Conservation (phyloP, 2,888 invertebrate species). For the Laothoe populi region DNA sequence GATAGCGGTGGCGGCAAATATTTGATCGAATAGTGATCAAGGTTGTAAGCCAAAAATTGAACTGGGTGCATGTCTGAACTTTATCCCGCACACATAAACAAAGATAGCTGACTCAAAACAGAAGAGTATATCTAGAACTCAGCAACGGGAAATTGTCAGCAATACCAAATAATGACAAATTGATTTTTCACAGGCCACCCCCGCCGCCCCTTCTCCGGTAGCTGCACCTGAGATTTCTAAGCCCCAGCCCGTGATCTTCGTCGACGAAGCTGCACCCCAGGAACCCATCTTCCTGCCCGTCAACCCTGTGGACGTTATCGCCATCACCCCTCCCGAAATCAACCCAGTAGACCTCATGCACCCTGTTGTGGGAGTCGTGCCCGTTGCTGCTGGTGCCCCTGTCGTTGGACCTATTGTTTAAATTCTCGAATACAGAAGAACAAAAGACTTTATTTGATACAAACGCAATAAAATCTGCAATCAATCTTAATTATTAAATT, state of each 20-base stretch:
- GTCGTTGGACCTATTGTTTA: slow-evolving; percentile 26
- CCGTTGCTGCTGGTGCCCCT: background rate
- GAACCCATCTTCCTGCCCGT: slow-evolving; percentile 28
- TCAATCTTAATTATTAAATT: background rate
- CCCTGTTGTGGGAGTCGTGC: slow-evolving; percentile 24
- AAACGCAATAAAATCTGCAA: background rate
- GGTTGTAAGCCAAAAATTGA: too few relatives aligned
- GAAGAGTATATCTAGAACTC: too few relatives aligned
- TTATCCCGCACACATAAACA: too few relatives aligned
- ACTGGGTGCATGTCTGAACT: too few relatives aligned
- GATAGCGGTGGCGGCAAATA: too few relatives aligned
- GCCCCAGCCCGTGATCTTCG: slow-evolving; percentile 35
- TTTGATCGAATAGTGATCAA: too few relatives aligned
- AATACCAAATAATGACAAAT: too few relatives aligned
- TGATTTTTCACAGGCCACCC: slow-evolving; percentile 30
- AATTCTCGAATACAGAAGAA: slow-evolving; percentile 3
- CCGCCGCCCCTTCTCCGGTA: background rate
- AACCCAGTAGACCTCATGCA: slow-evolving; percentile 32
- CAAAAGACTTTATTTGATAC: background rate
- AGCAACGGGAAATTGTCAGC: too few relatives aligned
- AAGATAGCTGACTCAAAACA: too few relatives aligned
- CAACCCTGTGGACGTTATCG: slow-evolving; percentile 37
- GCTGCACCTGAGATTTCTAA: background rate
- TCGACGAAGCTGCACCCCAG: slow-evolving; percentile 23
- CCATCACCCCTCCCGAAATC: slow-evolving; percentile 26